Conservation (phyloP, 2,888 invertebrate species). For the Hipparchia sbordonii region DNA sequence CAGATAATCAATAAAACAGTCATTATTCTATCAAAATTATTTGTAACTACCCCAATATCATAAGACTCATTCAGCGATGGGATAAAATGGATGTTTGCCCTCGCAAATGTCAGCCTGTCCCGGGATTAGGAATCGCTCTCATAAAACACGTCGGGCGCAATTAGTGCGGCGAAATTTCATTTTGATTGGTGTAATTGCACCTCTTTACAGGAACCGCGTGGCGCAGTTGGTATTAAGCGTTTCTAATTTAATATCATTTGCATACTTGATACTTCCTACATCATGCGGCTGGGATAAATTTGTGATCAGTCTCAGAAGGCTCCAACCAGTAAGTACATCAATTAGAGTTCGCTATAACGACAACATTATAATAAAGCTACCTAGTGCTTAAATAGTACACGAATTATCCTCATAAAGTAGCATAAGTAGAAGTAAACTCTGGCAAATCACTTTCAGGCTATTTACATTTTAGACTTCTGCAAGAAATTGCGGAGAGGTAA, state of each 20-base stretch:
- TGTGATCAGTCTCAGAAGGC: slow-evolving; percentile 14
- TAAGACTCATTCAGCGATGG: slow-evolving; percentile 26
- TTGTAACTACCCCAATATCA: slow-evolving; percentile 6
- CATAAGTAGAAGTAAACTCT: too few relatives aligned
- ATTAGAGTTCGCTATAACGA: too few relatives aligned
- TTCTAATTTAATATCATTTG: slow-evolving; percentile 82
- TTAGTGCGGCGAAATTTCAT: slow-evolving; percentile 78
- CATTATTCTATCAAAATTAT: slow-evolving; percentile 18
- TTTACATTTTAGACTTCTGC: too few relatives aligned
- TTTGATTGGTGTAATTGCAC: slow-evolving; percentile 83
- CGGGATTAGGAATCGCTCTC: slow-evolving; percentile 54
- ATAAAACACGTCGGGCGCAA: slow-evolving; percentile 76
- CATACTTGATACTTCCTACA: slow-evolving; percentile 57
- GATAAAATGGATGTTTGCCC: slow-evolving; percentile 41
- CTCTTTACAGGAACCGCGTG: slow-evolving; percentile 72
- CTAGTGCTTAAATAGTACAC: too few relatives aligned
- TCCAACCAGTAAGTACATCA: not conserved
- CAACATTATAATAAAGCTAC: too few relatives aligned
- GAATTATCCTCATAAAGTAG: too few relatives aligned
- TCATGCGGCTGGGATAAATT: slow-evolving; percentile 27
- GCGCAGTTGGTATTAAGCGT: slow-evolving; percentile 82
- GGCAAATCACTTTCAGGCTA: too few relatives aligned
- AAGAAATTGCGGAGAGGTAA: too few relatives aligned
- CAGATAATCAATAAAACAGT: not conserved
- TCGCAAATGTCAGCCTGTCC: slow-evolving; percentile 52